Evolutionary conservation across 2,113 vertebrate genomes (phyloP), one percentile per base, ranked within the genome.

Genomic region (Upupa epops): DNA sequence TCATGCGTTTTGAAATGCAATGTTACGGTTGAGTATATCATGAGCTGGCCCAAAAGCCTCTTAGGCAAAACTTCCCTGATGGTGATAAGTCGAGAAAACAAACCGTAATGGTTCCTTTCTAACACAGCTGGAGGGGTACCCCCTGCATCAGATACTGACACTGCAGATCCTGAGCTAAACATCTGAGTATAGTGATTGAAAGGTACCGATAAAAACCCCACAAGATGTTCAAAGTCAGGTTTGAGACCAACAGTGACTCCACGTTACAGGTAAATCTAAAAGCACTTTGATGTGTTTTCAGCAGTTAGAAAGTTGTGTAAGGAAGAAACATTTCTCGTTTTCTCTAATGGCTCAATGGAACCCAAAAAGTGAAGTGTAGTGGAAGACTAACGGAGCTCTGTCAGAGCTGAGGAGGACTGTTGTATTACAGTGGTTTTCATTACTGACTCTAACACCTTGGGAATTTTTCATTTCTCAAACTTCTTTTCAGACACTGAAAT

Each of bases 391-490:
- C 1, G 0, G 22, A 58, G 48, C 56, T 88, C 89, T 63, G 70
- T 49, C 34, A 60, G 59, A 88, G 70, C 66, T 92, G 52, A 72
- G 0, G 4, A 89, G 46, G 51, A 32, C 55, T 54, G 37, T 31
- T 94, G 63, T 60, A 52, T 70, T 58, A 66, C 21, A 61, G 45
- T 46, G 76, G 55, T 36, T 93, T 68, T 86, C 85, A 74, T 93
- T 78, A 48, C 34, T 85, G 68, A 83, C 55, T 66, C 52, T 94
- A 78, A 24, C 70, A 51, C 19, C 83, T 91, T 25, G 28, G 92
- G 68, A 72, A 45, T 37, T 28, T 92, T 90, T 86, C 54, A 29
- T 84, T 94, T 86, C 76, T 86, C 94, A 66, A 24, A 51, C 48
- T 58, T 63, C n/a, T 59, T 92, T 93, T 85, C 83, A 51, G 55